Evolutionary conservation across 2,113 vertebrate species (phyloP).

Genomic region (Mystacornis crossleyi): DNA sequence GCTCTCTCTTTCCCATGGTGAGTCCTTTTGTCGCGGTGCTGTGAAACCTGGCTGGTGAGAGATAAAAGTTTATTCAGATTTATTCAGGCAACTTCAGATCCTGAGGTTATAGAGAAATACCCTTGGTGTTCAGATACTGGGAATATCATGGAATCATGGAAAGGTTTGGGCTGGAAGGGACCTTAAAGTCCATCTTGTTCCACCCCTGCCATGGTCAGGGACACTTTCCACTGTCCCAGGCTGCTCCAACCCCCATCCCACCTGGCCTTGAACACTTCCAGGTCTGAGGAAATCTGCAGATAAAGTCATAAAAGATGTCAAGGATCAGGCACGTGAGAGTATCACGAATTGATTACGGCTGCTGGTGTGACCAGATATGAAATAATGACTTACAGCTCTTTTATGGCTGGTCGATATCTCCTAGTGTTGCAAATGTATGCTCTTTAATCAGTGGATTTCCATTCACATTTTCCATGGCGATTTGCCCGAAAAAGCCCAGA

Average conservation of each 20-base stretch:
- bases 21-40: background rate
- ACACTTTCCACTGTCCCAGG: background rate
- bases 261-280: background rate
- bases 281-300: background rate
- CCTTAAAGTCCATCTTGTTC: background rate
- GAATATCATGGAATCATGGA: background rate
- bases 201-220: background rate
- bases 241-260: background rate
- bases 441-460: background rate
- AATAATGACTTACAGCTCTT: background rate
- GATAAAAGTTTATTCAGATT: background rate
- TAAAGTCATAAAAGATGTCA: background rate
- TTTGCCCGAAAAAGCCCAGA: background rate
- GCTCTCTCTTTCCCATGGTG: rapidly evolving
- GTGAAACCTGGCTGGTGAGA: background rate
- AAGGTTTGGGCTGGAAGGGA: background rate
- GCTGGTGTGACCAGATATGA: background rate
- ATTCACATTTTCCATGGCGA: background rate
- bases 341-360: background rate
- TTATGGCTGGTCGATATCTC: background rate
- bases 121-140: background rate
- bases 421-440: rapidly evolving
- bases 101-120: background rate
- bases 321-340: background rate
- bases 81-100: background rate